Evolutionary conservation across 2,797 vertebrate species (phyloP).

Genomic region (Sebastes kiyomatsui): DNA sequence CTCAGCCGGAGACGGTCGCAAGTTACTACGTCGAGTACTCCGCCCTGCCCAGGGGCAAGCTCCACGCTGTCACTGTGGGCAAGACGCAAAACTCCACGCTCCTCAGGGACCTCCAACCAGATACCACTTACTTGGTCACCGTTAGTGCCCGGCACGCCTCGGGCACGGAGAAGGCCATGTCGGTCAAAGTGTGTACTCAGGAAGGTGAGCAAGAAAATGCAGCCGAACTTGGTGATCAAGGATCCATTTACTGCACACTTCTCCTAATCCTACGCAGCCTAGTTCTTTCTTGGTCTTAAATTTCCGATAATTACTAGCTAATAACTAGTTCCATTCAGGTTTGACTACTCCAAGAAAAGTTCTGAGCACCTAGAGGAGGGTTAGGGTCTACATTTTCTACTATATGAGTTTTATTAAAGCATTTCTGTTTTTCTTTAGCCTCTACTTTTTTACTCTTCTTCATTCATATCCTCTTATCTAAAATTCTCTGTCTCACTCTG

Average conservation of each 20-base stretch:
- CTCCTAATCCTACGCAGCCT: slow-evolving; percentile 7
- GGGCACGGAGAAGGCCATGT: slow-evolving; percentile 89
- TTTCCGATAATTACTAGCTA: slow-evolving; percentile 36
- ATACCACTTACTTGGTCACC: slow-evolving; percentile 92
- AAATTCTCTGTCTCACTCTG: neutral
- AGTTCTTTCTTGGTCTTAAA: slow-evolving; percentile 16
- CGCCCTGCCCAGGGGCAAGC: slow-evolving; percentile 82
- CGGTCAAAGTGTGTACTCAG: slow-evolving; percentile 91
- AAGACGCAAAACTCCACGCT: slow-evolving; percentile 84
- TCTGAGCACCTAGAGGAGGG: neutral
- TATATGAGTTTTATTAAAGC: neutral
- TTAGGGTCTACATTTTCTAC: neutral
- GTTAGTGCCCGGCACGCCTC: slow-evolving; percentile 86
- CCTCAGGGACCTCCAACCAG: slow-evolving; percentile 86
- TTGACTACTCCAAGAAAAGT: neutral
- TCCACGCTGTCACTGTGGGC: slow-evolving; percentile 77
- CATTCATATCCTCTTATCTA: neutral
- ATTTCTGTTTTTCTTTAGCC: neutral
- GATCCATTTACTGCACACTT: slow-evolving; percentile 13
- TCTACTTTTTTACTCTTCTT: neutral
- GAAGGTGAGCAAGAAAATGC: slow-evolving; percentile 79
- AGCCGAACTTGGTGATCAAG: neutral
- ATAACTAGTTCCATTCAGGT: slow-evolving; percentile 23
- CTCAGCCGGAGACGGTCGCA: slow-evolving; percentile 74
- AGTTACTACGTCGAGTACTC: slow-evolving; percentile 89